Evolutionary conservation across 2,113 vertebrate species (phyloP).

Genomic region (Triplophysa dalaica): DNA sequence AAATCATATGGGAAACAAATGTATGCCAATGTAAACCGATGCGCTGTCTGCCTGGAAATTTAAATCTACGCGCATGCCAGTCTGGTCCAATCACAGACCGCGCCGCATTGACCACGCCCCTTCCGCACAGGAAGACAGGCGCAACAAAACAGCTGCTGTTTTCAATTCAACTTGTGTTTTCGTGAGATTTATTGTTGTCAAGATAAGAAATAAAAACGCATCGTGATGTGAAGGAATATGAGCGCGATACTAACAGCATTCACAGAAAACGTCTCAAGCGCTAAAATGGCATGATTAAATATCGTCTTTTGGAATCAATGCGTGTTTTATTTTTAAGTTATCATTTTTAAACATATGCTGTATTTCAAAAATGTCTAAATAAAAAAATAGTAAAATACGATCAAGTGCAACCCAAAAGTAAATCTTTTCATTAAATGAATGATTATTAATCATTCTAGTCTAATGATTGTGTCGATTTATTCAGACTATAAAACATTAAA

Average conservation of each 20-base stretch:
- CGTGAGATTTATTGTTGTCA: background rate
- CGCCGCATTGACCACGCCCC: background rate
- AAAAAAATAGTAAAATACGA: background rate
- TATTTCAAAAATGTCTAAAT: background rate
- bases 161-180: background rate
- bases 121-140: background rate
- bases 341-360: background rate
- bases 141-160: background rate
- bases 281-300: background rate
- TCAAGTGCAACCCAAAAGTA: too few species aligned
- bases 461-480: too few species aligned
- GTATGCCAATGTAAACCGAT: background rate
- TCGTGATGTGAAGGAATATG: background rate
- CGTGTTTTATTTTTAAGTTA: background rate
- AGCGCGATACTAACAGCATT: too few species aligned
- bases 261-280: background rate
- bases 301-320: background rate
- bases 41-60: slow-evolving; percentile 61
- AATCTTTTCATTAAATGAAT: background rate
- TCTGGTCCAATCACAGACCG: slow-evolving; percentile 69
- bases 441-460: background rate
- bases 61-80: slow-evolving; percentile 59
- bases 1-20: slow-evolving; percentile 11
- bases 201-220: background rate
- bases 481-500: too few species aligned